A percentile compares a stretch with the other conserved stretches of the same genome.
Evolutionary conservation across 2,888 invertebrate genomes (phyloP).

Genomic region (Leptinotarsa rubiginosa): DNA sequence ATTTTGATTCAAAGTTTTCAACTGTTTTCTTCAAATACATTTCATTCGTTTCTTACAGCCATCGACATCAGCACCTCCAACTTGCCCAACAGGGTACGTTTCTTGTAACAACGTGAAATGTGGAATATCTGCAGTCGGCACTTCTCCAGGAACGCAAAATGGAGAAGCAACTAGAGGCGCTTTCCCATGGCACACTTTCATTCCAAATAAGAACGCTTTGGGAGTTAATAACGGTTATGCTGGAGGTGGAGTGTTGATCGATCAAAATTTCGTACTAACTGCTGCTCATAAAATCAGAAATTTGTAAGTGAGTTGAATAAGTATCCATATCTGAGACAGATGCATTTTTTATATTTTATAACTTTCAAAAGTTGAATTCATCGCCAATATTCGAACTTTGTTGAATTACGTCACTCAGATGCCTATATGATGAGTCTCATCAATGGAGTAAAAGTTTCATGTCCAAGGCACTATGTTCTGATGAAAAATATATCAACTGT

Average conservation of each 20-base stretch:
- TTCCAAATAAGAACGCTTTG: conserved; percentile 55
- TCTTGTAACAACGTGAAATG: conserved; percentile 21
- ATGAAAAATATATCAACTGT: no score
- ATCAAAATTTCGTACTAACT: conserved; percentile 75
- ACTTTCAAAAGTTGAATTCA: no score
- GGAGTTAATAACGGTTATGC: conserved; percentile 66
- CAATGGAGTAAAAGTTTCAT: no score
- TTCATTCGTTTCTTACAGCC: not conserved
- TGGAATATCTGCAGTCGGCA: conserved; percentile 7
- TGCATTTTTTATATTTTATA: no score
- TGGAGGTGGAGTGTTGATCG: conserved; percentile 80
- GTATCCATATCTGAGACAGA: no score
- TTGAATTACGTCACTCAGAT: no score
- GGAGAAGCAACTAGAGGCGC: conserved; percentile 72
- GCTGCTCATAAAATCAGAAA: conserved; percentile 76
- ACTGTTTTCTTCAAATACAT: not conserved
- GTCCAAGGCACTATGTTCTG: no score
- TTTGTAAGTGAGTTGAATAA: conserved; percentile 46
- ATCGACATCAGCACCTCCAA: not conserved
- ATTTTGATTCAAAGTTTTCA: no score
- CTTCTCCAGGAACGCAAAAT: not conserved
- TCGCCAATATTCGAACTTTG: no score
- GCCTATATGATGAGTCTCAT: no score
- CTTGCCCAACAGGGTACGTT: conserved; percentile 9
- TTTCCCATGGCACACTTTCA: conserved; percentile 78